Conservation (phyloP, 2,113 vertebrate species). For the Myanophis thanlyinensis region DNA sequence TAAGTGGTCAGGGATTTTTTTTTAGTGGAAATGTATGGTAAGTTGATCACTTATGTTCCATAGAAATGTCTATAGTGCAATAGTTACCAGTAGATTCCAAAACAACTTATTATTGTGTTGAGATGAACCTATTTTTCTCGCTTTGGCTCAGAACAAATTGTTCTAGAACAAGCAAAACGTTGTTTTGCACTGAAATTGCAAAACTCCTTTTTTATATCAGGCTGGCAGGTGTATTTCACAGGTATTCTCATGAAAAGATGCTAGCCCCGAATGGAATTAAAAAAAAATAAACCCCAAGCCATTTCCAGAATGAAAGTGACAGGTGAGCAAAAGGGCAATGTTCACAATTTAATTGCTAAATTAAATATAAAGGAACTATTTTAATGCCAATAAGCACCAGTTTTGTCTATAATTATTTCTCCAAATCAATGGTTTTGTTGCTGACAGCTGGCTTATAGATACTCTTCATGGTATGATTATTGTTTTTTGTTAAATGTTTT, state of each 20-base stretch:
- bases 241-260: background rate
- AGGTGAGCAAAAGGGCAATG: constrained; percentile 51
- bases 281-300: background rate
- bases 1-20: background rate
- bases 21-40: background rate
- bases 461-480: background rate
- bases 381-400: constrained; percentile 37
- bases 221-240: constrained; percentile 40
- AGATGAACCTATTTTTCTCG: background rate
- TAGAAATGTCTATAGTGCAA: background rate
- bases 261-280: constrained; percentile 21
- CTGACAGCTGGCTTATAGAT: background rate
- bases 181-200: constrained; percentile 6
- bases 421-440: background rate
- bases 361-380: constrained; percentile 31
- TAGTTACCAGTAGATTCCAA: background rate
- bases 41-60: background rate
- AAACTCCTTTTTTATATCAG: constrained; percentile 14
- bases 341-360: constrained; percentile 31
- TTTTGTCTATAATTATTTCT: constrained; percentile 20
- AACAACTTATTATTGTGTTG: background rate
- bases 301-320: constrained; percentile 46
- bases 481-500: background rate
- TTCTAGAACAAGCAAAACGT: constrained; percentile 1
- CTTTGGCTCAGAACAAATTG: constrained; percentile 17